A percentile compares a stretch with the other conserved stretches of the same genome.
phyloP scores from a whole-genome alignment of 2,113 vertebrate genomes.

The Pomatostomus ruficeps region DNA sequence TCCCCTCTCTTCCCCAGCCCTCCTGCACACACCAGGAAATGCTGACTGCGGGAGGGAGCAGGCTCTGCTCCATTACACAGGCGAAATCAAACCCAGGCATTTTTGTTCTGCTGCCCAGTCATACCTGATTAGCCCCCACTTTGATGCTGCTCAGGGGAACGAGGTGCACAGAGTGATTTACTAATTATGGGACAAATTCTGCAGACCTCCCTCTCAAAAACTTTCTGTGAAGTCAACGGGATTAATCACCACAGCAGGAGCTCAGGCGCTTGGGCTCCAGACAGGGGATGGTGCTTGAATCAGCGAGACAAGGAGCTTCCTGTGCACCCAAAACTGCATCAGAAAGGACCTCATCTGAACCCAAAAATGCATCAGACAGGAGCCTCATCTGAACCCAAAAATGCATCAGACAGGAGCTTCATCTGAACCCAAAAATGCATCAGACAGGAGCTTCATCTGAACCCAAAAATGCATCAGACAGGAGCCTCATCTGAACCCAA shows the following conservation, averaged over 20 bases:
- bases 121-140: constrained; percentile 42
- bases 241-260: constrained; percentile 34
- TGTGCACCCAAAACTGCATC: not conserved
- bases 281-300: not conserved
- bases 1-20: not conserved
- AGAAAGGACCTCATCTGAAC: too few species aligned
- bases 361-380: too few species aligned
- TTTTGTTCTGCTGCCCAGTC: constrained; percentile 8
- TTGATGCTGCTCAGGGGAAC: constrained; percentile 18
- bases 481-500: too few species aligned
- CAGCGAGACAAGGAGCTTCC: not conserved
- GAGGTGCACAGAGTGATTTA: not conserved
- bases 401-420: too few species aligned
- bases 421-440: too few species aligned
- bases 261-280: not conserved
- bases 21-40: not conserved
- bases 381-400: too few species aligned
- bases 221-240: constrained; percentile 5
- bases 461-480: too few species aligned
- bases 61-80: not conserved
- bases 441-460: too few species aligned
- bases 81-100: not conserved
- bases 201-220: not conserved
- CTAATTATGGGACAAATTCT: constrained; percentile 50
- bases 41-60: not conserved